These are phyloP conservation scores for Corythornis leucogaster DNA, from an alignment of 2,797 vertebrate species.

Conservation along the genomic window DNA sequence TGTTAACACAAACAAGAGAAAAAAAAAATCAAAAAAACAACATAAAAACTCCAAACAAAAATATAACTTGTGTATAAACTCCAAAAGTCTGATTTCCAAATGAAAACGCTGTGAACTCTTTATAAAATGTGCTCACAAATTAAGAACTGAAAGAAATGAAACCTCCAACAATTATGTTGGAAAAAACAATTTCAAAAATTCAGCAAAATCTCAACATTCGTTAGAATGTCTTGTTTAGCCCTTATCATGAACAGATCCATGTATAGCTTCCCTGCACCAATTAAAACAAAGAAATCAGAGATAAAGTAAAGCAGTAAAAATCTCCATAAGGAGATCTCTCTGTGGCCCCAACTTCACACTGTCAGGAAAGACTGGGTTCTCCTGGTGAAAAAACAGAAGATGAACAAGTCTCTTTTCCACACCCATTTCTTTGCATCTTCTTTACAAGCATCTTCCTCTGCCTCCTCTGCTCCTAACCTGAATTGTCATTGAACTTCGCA, in stretches of 20 bases:
- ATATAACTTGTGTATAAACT: background rate
- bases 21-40: too few species aligned
- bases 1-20: background rate
- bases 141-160: background rate
- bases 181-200: background rate
- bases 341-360: background rate
- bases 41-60: too few species aligned
- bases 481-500: accelerated
- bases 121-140: background rate
- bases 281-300: background rate
- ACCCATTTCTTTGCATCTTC: accelerated
- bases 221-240: background rate
- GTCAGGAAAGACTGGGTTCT: background rate
- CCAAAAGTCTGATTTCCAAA: background rate
- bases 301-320: background rate
- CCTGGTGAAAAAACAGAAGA: background rate
- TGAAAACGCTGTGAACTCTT: background rate
- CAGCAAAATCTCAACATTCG: background rate
- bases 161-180: background rate
- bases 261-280: background rate
- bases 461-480: background rate
- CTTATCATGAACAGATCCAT: background rate
- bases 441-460: background rate
- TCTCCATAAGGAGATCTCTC: background rate
- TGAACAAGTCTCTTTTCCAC: background rate